Evolutionary conservation across 2,797 vertebrate species (phyloP).

Genomic region (Leptatherina wallacei): DNA sequence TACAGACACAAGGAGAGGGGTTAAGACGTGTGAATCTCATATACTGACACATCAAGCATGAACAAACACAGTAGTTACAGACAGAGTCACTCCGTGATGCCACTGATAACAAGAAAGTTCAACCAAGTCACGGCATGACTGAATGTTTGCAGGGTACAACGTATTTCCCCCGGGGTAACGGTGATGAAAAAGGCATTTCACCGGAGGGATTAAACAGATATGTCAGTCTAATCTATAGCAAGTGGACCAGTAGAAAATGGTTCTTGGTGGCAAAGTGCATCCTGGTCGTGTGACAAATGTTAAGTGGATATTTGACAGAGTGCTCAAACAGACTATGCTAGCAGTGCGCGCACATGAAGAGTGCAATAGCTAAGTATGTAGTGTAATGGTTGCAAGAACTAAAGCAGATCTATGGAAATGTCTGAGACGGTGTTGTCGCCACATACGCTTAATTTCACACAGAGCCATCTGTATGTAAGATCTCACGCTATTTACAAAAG

Average conservation of each 20-base stretch:
- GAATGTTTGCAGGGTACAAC: conserved; percentile 26
- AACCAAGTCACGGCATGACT: conserved; percentile 46
- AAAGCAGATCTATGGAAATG: conserved; percentile 75
- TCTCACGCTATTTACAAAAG: conserved; percentile 80
- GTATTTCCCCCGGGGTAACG: conserved; percentile 22
- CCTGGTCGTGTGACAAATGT: conserved; percentile 74
- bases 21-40: conserved; percentile 76
- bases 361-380: conserved; percentile 79
- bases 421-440: conserved; percentile 60
- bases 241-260: conserved; percentile 32
- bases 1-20: conserved; percentile 57
- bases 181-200: conserved; percentile 58
- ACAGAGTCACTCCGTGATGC: conserved; percentile 74
- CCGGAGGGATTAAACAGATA: conserved; percentile 38
- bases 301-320: conserved; percentile 82
- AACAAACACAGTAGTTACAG: conserved; percentile 80
- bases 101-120: conserved; percentile 62
- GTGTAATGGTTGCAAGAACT: conserved; percentile 81
- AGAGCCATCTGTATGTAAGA: conserved; percentile 47
- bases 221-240: conserved; percentile 25
- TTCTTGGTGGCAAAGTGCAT: conserved; percentile 73
- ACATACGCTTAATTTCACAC: conserved; percentile 56
- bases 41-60: conserved; percentile 79
- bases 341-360: conserved; percentile 78
- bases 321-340: conserved; percentile 84